Evolutionary conservation across 2,888 invertebrate species (phyloP), one percentile per base, ranked within the genome.

Genomic region (Callimorpha dominula): DNA sequence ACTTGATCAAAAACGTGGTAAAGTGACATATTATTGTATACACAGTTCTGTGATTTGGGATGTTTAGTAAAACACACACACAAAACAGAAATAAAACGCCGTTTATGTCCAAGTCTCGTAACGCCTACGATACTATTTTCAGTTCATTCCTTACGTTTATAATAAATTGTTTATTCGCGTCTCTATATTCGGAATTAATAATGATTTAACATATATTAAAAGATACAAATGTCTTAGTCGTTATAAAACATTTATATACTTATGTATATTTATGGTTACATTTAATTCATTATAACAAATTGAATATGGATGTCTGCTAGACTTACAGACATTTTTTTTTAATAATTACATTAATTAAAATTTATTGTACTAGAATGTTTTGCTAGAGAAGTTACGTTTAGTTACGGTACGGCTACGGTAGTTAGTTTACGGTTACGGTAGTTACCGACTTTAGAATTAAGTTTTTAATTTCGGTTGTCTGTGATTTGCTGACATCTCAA

Each of bases 101-200:
- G 31, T 31, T 31, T 31, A 31, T 31, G 31, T 31, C 31, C 31
- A 31, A 46, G 46, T 2, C 46, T 2, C 46, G 46, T 2, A 11
- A 46, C 11, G 11, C 9, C 9, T 46, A 9, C 52, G 52, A 52
- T 15, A 52, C 17, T 7, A 52, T 15, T 52, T 52, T 52, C 2
- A 52, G 7, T 4, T 60, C 1, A 60, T 20, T 20, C n/a, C 11
- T 60, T 11, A 31, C 31, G n/a, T n/a, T n/a, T n/a, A n/a, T n/a
- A 60, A 31, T 11, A 31, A 20, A 60, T 20, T n/a, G 20, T n/a
- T 20, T 20, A 60, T 60, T 20, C 31, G 11, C 63, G 70, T 80
- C 67, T 68, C 79, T 78, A 76, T 78, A 80, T 73, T 78, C 76
- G 70, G 69, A 6, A 50, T 50, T 72, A 68, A 77, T 70, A 62